Percentiles rank a stretch among this genome's conserved stretches.
These are phyloP conservation scores for Acanthornis magna DNA, from an alignment of 2,797 vertebrate genomes.

Conservation along the genomic window DNA sequence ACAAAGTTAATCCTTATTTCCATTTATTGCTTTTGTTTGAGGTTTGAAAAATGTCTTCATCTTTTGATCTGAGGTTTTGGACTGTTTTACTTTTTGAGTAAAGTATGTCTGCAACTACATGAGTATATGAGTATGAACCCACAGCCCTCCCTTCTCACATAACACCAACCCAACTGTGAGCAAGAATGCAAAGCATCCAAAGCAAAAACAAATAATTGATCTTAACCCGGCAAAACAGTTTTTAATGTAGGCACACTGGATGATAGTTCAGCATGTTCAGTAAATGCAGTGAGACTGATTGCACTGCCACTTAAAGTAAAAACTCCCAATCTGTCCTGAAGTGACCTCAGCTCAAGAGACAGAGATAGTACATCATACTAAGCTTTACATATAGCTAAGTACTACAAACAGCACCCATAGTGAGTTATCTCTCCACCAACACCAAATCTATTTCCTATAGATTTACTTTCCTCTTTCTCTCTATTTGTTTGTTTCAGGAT, in stretches of 20 bases:
- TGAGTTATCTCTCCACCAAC: background rate
- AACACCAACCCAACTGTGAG: constrained; percentile 48
- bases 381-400: background rate
- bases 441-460: background rate
- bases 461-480: background rate
- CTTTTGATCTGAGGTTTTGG: constrained; percentile 62
- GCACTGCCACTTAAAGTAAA: background rate
- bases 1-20: constrained; percentile 53
- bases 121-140: background rate
- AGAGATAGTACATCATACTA: background rate
- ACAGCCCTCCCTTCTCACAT: constrained; percentile 48
- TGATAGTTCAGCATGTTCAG: background rate
- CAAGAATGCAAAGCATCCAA: constrained; percentile 58
- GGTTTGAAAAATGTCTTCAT: constrained; percentile 48
- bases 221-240: background rate
- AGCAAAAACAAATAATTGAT: constrained; percentile 58
- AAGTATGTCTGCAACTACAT: constrained; percentile 36
- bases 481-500: background rate
- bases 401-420: background rate
- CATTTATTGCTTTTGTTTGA: constrained; percentile 57
- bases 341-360: background rate
- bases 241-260: background rate
- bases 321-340: background rate
- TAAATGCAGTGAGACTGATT: background rate
- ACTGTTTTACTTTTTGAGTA: constrained; percentile 9